Evolutionary conservation across 92 coral and sea anemone species (phyloP).

Genomic region (Plumapathes pennacea): DNA sequence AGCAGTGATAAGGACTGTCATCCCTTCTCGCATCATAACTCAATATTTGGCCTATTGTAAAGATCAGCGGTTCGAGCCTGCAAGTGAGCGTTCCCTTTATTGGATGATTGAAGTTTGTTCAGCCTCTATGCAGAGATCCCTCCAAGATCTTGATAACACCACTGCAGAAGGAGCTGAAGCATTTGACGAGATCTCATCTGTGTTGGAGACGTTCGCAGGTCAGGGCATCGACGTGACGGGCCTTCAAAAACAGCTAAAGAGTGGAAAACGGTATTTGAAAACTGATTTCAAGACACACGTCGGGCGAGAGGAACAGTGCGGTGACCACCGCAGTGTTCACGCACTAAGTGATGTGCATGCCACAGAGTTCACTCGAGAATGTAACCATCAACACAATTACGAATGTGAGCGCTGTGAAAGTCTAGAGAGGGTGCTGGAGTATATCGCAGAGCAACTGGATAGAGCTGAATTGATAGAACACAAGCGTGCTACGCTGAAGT

Average conservation of each 20-base stretch:
- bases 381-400: conserved; percentile 25
- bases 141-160: conserved; percentile 25
- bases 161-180: conserved; percentile 28
- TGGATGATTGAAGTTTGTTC: conserved; percentile 37
- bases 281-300: conserved; percentile 52
- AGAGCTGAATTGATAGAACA: conserved; percentile 18
- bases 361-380: conserved; percentile 4
- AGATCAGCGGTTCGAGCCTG: conserved; percentile 21
- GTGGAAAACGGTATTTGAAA: conserved; percentile 41
- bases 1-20: conserved; percentile 21
- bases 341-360: conserved; percentile 20
- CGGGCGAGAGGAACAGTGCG: conserved; percentile 39
- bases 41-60: conserved; percentile 32
- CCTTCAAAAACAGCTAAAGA: conserved; percentile 15
- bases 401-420: conserved; percentile 24
- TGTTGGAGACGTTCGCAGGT: conserved; percentile 13
- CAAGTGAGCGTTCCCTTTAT: conserved; percentile 18
- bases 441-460: conserved; percentile 10
- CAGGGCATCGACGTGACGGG: conserved; percentile 2
- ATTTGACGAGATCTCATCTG: not conserved
- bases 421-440: conserved; percentile 23
- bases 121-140: conserved; percentile 41
- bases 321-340: conserved; percentile 37
- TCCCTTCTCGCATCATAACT: conserved; percentile 27
- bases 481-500: conserved; percentile 20